Evolutionary conservation across 2,797 vertebrate species (phyloP), one percentile per base, ranked within the genome.

Genomic region (Lutra lutra): DNA sequence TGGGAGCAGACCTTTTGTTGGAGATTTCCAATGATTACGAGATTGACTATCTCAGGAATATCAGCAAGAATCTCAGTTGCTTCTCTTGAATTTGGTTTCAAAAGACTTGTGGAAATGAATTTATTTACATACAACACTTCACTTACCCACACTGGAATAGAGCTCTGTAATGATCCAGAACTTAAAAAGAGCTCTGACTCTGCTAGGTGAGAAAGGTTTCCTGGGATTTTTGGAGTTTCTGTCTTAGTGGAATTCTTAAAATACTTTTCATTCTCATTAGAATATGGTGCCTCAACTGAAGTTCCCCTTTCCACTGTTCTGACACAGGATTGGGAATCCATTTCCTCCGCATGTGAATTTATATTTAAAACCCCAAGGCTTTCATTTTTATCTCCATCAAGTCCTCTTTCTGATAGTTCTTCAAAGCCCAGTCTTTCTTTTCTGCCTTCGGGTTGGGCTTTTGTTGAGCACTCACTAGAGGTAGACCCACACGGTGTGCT

Each of bases 101-200:
- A 54, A 82, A 86, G 9, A 84, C 68, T 77, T 48, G 9, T 8
- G 58, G 35, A 89, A 94, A 89, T n/a, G 27, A 32, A 27, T n/a
- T 43, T 51, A 32, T 56, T 25, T 72, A 43, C 77, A 64, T 29
- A 89, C 14, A 80, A 89, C 1, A 79, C 17, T 68, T 97, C 64
- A 97, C 97, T 96, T 73, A 99, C 98, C 97, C 98, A 98, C 25
- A 97, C 4, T 10, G 98, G 97, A 88, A 96, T 0, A 15, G 38
- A 92, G 35, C 13, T 97, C 58, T 32, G 97, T 77, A 94, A 88
- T 20, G 92, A 70, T 40, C 64, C 90, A 20, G 94, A 98, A 46
- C 54, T 75, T 80, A 40, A 48, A 23, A 72, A 43, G 5, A 93
- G 78, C 29, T 72, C 79, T n/a, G 89, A 32, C 0, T 35, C 73